Conservation (phyloP, 2,113 vertebrate genomes). For the Alouatta palliata region DNA sequence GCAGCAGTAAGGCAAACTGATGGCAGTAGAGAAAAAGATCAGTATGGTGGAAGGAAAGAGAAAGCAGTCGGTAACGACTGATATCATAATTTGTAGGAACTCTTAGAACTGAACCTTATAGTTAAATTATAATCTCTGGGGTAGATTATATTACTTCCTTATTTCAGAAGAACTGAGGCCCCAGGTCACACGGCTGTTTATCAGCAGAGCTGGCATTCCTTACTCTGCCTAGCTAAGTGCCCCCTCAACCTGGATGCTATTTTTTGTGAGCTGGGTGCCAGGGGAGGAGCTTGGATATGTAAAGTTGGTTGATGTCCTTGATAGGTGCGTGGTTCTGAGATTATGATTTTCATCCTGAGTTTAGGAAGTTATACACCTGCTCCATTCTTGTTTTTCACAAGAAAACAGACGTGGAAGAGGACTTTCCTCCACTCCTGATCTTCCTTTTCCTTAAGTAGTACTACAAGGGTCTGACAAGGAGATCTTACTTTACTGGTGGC, state of each 20-base stretch:
- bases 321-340: background rate
- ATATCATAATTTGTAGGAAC: background rate
- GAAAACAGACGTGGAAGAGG: background rate
- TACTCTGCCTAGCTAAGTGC: background rate
- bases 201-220: background rate
- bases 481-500: background rate
- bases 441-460: background rate
- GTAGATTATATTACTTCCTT: background rate
- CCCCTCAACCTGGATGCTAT: rapidly evolving
- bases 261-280: background rate
- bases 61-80: background rate
- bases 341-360: background rate
- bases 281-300: background rate
- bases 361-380: background rate
- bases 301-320: background rate
- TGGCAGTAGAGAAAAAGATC: background rate
- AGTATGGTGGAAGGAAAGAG: background rate
- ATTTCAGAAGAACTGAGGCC: background rate
- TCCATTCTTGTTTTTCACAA: background rate
- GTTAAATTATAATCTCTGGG: background rate
- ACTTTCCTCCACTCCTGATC: background rate
- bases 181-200: background rate
- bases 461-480: background rate
- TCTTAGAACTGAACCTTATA: background rate
- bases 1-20: background rate